Percentiles rank a stretch among this genome's conserved stretches.
Evolutionary conservation across 2,113 vertebrate genomes (phyloP).

Genomic region (Stictonetta naevosa): DNA sequence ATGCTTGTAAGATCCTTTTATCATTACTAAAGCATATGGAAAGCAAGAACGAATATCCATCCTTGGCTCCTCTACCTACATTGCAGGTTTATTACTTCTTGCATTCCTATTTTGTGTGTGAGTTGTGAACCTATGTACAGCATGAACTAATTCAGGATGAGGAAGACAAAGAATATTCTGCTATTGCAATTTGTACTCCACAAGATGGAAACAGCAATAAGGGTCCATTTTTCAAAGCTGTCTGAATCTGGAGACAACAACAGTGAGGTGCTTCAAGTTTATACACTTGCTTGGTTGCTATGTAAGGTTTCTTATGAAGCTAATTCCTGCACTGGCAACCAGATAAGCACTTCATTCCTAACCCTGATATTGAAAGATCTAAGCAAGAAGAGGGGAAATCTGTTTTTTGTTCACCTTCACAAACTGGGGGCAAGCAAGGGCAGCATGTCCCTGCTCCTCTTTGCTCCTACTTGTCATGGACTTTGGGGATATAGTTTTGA

Average conservation of each 20-base stretch:
- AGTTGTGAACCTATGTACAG: not conserved
- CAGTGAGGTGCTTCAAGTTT: not conserved
- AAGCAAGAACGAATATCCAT: slow-evolving; percentile 11
- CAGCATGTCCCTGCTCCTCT: not conserved
- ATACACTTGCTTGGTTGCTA: slow-evolving; percentile 8
- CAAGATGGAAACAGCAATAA: slow-evolving; percentile 19
- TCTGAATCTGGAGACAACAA: slow-evolving; percentile 13
- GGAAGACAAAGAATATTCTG: not conserved
- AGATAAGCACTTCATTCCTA: not conserved
- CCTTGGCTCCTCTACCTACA: not conserved
- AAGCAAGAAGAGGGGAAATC: not conserved
- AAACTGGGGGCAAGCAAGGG: not conserved
- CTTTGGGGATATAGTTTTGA: not conserved
- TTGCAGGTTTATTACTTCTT: slow-evolving; percentile 42
- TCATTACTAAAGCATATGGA: slow-evolving; percentile 30
- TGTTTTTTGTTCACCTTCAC: not conserved
- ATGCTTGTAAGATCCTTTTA: slow-evolving; percentile 40
- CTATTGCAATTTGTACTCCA: slow-evolving; percentile 21
- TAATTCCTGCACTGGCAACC: not conserved
- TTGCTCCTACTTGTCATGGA: not conserved
- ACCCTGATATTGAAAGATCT: not conserved
- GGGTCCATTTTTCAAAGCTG: not conserved
- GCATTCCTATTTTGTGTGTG: slow-evolving; percentile 36
- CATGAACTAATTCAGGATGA: not conserved
- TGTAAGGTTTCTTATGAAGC: not conserved